These are phyloP conservation scores for Polia nebulosa DNA, from an alignment of 2,888 invertebrate species.

Conservation along the genomic window DNA sequence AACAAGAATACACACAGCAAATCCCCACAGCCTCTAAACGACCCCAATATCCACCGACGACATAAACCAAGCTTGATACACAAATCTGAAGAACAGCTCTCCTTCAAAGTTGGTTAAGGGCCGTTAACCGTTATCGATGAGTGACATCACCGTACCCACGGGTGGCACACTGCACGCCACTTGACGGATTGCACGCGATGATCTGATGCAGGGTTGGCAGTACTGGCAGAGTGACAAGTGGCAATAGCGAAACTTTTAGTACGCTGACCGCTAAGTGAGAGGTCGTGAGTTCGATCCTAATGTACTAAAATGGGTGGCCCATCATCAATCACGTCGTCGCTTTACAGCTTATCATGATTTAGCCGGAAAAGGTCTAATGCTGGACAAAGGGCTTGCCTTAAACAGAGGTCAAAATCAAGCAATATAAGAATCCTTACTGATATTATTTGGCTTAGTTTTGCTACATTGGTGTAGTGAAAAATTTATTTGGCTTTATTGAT, in stretches of 20 bases:
- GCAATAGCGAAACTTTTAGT: background rate
- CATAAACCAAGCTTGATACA: slow-evolving; percentile 35
- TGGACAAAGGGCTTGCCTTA: background rate
- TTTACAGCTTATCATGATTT: background rate
- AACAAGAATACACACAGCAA: background rate
- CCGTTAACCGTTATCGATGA: slow-evolving; percentile 55
- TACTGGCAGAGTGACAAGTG: background rate
- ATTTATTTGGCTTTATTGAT: no score
- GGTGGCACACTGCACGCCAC: slow-evolving; percentile 25
- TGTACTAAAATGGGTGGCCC: no score
- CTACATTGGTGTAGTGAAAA: no score
- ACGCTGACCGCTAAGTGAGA: background rate
- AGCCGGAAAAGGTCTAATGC: background rate
- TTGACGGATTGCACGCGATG: slow-evolving; percentile 52
- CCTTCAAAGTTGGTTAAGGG: slow-evolving; percentile 61
- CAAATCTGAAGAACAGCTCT: slow-evolving; percentile 41
- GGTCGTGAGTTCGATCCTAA: background rate
- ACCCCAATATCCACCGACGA: slow-evolving; percentile 10
- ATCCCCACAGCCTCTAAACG: slow-evolving; percentile 3
- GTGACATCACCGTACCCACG: slow-evolving; percentile 41
- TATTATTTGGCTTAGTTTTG: no score
- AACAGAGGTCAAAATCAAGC: no score
- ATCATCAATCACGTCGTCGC: background rate
- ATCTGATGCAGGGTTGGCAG: slow-evolving; percentile 34
- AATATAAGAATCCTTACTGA: no score